Conservation (phyloP, 2,888 invertebrate species). For the Lumbricus terrestris region DNA sequence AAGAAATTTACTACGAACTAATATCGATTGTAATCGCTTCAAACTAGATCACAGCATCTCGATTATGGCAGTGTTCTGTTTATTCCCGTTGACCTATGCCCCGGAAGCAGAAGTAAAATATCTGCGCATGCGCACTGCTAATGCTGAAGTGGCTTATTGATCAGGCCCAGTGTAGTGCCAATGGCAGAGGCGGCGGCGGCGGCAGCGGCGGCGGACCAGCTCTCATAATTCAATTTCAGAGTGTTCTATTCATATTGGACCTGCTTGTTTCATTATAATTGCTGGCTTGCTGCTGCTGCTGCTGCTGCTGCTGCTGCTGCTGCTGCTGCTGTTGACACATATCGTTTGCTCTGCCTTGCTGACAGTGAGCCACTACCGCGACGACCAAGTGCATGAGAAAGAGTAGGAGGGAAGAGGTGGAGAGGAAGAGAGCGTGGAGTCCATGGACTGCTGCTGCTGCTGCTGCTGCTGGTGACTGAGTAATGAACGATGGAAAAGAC, state of each 20-base stretch:
- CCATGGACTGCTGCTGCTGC: background rate
- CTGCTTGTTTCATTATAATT: slow-evolving; percentile 6
- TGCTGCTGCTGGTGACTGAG: background rate
- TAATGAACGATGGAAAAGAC: background rate
- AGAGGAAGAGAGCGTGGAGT: too few species aligned
- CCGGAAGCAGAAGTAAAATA: too few species aligned
- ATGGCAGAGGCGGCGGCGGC: background rate
- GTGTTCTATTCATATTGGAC: slow-evolving; percentile 7
- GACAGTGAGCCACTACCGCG: background rate
- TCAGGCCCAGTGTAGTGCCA: background rate
- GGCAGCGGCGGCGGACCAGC: background rate
- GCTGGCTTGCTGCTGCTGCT: background rate
- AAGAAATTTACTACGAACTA: too few species aligned
- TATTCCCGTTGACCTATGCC: too few species aligned
- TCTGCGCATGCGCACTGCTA: too few species aligned
- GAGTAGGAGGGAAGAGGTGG: background rate
- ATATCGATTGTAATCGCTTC: too few species aligned
- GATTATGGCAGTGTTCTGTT: too few species aligned
- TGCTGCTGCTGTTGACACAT: background rate
- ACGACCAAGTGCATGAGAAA: background rate
- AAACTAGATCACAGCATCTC: too few species aligned
- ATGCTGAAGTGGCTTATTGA: too few species aligned
- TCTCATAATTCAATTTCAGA: slow-evolving; percentile 14
- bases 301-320: background rate
- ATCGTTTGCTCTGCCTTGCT: background rate